Base-by-base conservation (phyloP, 2,888 invertebrate genomes). In the Caenorhabditis parvicauda region DNA sequence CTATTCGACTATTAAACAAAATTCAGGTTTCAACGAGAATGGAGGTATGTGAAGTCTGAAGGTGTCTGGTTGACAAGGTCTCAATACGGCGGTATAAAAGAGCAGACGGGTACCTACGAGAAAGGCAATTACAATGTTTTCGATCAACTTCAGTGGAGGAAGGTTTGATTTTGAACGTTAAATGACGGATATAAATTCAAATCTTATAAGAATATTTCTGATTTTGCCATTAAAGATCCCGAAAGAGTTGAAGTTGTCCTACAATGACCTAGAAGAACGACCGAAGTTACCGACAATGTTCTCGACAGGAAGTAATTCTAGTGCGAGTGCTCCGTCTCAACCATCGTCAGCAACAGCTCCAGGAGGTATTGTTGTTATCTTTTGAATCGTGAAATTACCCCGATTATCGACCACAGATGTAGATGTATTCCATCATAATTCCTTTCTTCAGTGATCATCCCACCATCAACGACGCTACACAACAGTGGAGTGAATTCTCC, bases 71-170 rank as follows among this genome's bases (percentile, higher is more conserved):
- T 81, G 48, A 80, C 81, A 28, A 61, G 80, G 39, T 70, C 77
- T 3, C 72, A 78, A 32, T 79, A 75, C 57, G 70, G 71, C 9
- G 67, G 67, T 28, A 68, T 70, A 44, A 72, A 67, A 77, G 92
- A 96, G 84, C 96, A 95, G 85, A 94, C 92, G 72, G 88, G 89
- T 79, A 90, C 91, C 75, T 96, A 92, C 85, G 96, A 98, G 86
- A 88, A 94, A 82, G 96, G 96, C 85, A 95, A 94, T 81, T 98
- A 98, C 86, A 95, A 92, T 86, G 94, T 94, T 86, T 98, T 98
- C 84, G 98, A 98, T 86, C 92, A 92, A 82, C 90, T 92, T 85
- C 94, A 90, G 85, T 98, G 98, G 96, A 88, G 95, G 83, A 96
- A 95, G 87, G 92, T 47, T 21, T 9, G 24, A 19, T 14, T 4